Evolutionary conservation across 2,113 vertebrate species (phyloP).

Genomic region (Gymnarchus niloticus): DNA sequence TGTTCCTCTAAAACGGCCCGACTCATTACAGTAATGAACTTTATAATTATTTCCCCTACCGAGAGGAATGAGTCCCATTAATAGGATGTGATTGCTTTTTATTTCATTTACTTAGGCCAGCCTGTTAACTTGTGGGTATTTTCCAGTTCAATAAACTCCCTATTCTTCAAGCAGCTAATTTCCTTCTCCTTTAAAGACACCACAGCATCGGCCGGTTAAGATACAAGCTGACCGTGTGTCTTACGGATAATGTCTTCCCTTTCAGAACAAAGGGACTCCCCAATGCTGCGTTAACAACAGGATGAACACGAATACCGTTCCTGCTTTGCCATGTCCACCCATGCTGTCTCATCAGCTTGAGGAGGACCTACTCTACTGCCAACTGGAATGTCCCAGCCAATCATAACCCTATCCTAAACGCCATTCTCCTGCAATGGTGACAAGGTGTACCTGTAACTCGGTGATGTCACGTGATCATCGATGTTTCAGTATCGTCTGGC

Average conservation of each 20-base stretch:
- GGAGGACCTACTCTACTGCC: conserved; percentile 93
- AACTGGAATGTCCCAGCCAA: conserved; percentile 90
- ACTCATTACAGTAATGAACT: conserved; percentile 75
- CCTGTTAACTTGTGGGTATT: conserved; percentile 52
- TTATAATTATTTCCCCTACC: conserved; percentile 67
- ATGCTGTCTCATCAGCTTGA: conserved; percentile 67
- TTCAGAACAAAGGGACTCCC: background rate
- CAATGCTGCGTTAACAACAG: background rate
- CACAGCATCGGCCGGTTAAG: background rate
- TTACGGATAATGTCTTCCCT: background rate
- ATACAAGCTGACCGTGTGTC: conserved; percentile 1
- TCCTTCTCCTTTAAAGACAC: conserved; percentile 13
- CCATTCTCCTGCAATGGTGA: conserved; percentile 91
- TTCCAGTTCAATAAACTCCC: conserved; percentile 35
- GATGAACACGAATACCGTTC: background rate
- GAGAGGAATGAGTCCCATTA: conserved; percentile 68
- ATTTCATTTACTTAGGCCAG: conserved; percentile 63
- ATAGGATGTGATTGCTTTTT: conserved; percentile 58
- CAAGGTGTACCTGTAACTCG: too few relatives aligned
- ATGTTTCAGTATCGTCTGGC: too few relatives aligned
- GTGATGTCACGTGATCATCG: too few relatives aligned
- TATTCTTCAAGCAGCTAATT: conserved; percentile 23
- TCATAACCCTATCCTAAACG: conserved; percentile 93
- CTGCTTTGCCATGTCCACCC: background rate
- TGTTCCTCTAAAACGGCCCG: conserved; percentile 72